Evolutionary conservation across 2,888 invertebrate species (phyloP).

Genomic region (Synanthedon andrenaeformis): DNA sequence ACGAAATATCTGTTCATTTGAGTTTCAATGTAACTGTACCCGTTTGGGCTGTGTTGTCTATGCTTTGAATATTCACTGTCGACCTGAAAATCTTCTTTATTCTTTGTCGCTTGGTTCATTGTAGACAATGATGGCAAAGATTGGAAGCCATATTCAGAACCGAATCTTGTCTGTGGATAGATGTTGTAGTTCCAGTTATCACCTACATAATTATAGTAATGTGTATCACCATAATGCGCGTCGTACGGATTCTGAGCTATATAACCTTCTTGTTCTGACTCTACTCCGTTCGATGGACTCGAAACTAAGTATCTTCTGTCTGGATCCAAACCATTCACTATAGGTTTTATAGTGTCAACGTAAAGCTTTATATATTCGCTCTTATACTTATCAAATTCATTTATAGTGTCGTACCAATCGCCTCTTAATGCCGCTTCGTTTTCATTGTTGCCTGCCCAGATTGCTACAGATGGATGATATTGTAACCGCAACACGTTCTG

Average conservation of each 20-base stretch:
- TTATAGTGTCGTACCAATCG: conserved; percentile 80
- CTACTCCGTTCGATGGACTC: conserved; percentile 90
- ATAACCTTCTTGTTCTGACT: conserved; percentile 80
- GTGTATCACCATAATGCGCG: conserved; percentile 87
- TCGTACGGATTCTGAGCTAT: conserved; percentile 84
- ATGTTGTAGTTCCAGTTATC: conserved; percentile 85
- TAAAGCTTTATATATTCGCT: conserved; percentile 87
- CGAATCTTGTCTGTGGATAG: conserved; percentile 87
- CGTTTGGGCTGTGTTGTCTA: conserved; percentile 88
- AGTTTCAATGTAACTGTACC: conserved; percentile 73
- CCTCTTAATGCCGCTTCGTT: conserved; percentile 90
- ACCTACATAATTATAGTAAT: conserved; percentile 87
- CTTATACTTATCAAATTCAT: conserved; percentile 69
- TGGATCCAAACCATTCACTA: conserved; percentile 73
- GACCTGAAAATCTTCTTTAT: conserved; percentile 58
- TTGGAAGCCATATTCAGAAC: conserved; percentile 97
- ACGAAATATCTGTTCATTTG: conserved; percentile 75
- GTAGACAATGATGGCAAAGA: conserved; percentile 83
- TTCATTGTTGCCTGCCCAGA: conserved; percentile 98
- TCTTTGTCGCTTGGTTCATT: conserved; percentile 70
- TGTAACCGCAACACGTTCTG: conserved; percentile 87
- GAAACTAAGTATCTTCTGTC: conserved; percentile 82
- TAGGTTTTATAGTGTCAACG: conserved; percentile 77
- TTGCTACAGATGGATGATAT: conserved; percentile 85
- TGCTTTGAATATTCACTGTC: conserved; percentile 75